A percentile compares a stretch with the other conserved stretches of the same genome.
Evolutionary conservation across 2,797 vertebrate species (phyloP).

Genomic region (Sandelia bainsii): DNA sequence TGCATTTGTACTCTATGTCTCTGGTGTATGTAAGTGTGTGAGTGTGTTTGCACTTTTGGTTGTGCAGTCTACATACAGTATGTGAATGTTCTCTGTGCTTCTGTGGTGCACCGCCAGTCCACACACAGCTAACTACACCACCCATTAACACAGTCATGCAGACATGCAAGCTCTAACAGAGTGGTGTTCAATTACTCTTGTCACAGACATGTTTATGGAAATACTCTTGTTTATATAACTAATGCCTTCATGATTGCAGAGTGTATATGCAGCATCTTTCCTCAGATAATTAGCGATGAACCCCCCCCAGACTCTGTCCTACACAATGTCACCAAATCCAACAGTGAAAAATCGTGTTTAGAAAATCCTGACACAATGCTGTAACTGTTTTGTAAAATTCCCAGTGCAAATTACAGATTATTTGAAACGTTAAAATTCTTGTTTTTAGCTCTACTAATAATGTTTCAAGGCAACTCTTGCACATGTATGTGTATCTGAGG

Average conservation of each 20-base stretch:
- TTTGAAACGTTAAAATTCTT: neutral
- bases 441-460: conserved; percentile 1
- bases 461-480: conserved; percentile 16
- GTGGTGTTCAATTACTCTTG: conserved; percentile 59
- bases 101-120: conserved; percentile 37
- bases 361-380: conserved; percentile 18
- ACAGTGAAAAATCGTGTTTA: conserved; percentile 31
- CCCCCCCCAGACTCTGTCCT: conserved; percentile 30
- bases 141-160: conserved; percentile 51
- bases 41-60: conserved; percentile 39
- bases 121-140: conserved; percentile 42
- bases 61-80: conserved; percentile 6
- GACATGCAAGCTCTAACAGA: conserved; percentile 31
- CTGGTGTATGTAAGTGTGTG: conserved; percentile 45
- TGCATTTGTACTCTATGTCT: conserved; percentile 62
- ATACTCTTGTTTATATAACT: conserved; percentile 59
- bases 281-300: conserved; percentile 45
- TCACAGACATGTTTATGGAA: conserved; percentile 70
- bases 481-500: conserved; percentile 4
- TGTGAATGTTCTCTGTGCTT: conserved; percentile 29
- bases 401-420: neutral
- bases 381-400: conserved; percentile 13
- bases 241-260: conserved; percentile 51
- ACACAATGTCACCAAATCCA: conserved; percentile 28
- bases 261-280: conserved; percentile 33